A percentile compares a stretch with the other conserved stretches of the same genome.
These are phyloP conservation scores for Thermophis baileyi DNA, from an alignment of 2,113 vertebrate species.

Conservation along the genomic window DNA sequence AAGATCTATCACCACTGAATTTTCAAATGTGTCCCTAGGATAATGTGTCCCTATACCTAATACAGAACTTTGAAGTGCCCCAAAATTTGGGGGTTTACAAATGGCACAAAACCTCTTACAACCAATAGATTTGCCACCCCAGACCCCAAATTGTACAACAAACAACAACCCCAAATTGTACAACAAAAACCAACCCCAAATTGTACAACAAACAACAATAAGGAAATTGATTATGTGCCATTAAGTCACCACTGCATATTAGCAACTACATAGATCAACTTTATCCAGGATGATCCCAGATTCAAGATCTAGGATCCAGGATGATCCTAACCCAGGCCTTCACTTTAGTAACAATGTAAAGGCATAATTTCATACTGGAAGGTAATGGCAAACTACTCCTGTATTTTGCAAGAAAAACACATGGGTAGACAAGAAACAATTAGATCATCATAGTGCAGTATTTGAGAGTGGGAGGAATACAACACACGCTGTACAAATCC, in stretches of 20 bases:
- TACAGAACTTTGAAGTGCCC: not conserved
- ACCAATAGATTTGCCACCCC: not conserved
- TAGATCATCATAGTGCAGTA: not conserved
- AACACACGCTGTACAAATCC: not conserved
- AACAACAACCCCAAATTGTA: too few relatives aligned
- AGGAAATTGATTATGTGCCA: not conserved
- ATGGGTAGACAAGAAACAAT: not conserved
- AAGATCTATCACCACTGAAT: not conserved
- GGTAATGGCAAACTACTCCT: not conserved
- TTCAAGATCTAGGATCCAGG: not conserved
- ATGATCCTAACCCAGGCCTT: not conserved
- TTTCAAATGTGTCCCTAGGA: not conserved
- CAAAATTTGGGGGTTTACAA: not conserved
- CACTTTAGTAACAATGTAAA: not conserved
- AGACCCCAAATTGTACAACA: too few relatives aligned
- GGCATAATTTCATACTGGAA: not conserved
- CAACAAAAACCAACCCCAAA: not conserved
- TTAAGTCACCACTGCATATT: not conserved
- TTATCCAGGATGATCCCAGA: not conserved
- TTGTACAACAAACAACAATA: not conserved
- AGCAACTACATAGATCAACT: not conserved
- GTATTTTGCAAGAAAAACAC: not conserved
- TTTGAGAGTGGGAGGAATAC: not conserved
- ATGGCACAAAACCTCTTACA: not conserved
- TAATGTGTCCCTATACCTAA: not conserved